A percentile compares a stretch with the other conserved stretches of the same genome.
Evolutionary conservation across 2,113 vertebrate species (phyloP).

Genomic region (Eptatretus burgeri): DNA sequence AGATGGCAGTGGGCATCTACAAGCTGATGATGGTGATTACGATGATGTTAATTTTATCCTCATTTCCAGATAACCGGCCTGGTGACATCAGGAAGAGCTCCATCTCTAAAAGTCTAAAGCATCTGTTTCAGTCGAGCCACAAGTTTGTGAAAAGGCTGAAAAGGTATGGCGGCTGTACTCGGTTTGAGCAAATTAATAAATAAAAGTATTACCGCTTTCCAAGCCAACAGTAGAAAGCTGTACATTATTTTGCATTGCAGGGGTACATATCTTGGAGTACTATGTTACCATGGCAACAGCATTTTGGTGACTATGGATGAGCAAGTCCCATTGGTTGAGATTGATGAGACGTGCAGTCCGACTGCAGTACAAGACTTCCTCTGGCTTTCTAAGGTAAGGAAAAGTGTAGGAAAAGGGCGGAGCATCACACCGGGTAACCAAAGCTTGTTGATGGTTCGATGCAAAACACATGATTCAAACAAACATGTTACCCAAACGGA

Average conservation of each 20-base stretch:
- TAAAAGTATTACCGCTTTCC: no score
- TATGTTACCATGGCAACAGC: slow-evolving; percentile 80
- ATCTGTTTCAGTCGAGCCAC: slow-evolving; percentile 84
- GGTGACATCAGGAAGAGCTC: slow-evolving; percentile 73
- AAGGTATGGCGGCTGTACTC: slow-evolving; percentile 21
- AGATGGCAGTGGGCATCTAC: no score
- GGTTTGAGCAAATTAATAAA: neutral
- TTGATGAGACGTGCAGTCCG: slow-evolving; percentile 65
- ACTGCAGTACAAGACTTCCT: slow-evolving; percentile 80
- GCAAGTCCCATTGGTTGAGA: slow-evolving; percentile 87
- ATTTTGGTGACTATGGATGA: slow-evolving; percentile 82
- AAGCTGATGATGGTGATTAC: no score
- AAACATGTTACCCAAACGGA: no score
- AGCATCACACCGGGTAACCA: no score
- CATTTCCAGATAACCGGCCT: slow-evolving; percentile 26
- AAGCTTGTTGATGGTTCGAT: no score
- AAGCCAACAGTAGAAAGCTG: no score
- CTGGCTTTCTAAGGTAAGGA: slow-evolving; percentile 76
- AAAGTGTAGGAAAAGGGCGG: neutral
- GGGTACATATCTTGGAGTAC: slow-evolving; percentile 63
- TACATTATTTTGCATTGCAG: slow-evolving; percentile 17
- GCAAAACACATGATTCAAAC: no score
- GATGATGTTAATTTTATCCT: no score
- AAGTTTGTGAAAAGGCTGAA: slow-evolving; percentile 93
- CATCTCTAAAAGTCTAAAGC: slow-evolving; percentile 70